Base-by-base conservation (phyloP, 30 jellyfish, hydroid and myxozoan species). In the Phacellophora camtschatica region DNA sequence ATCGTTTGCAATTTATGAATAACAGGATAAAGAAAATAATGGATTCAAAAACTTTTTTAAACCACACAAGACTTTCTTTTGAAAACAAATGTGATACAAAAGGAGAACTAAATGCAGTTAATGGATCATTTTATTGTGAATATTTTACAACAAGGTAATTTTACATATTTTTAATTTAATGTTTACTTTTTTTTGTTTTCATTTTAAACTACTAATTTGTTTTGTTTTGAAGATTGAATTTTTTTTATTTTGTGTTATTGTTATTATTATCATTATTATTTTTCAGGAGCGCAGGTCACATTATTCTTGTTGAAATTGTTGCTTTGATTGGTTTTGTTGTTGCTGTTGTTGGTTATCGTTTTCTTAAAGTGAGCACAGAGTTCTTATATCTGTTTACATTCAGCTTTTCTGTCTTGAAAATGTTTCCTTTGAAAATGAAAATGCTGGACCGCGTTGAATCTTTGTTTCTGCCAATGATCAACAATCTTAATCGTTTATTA, bases 311-410 rank as follows among this genome's bases (percentile, higher is more conserved):
- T 15, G 97, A 90, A 75, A 16, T 67, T 6, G 68, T 68, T 13
- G 97, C 97, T 1, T 25, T 76, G 15, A 53, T 57, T 41, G 96
- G 97, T 0, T 35, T 90, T 2, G 25, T 66, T 27, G 77, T 84
- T 28, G 74, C 85, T 33, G 30, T 83, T 1, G 49, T 83, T 18
- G 97, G 97, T 25, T 90, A 90, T 55, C 84, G 94, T 25, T 84
- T 76, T 37, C 50, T 90, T 20, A 81, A 90, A 89, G 97, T 90
- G 30, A 19, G 1, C 19, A 0, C 15, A 22, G 13, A 5, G 58
- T n/a, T n/a, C n/a, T n/a, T n/a, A n/a, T n/a, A n/a, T n/a, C n/a
- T n/a, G n/a, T n/a, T n/a, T n/a, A n/a, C n/a, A n/a, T n/a, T n/a
- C n/a, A n/a, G n/a, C n/a, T n/a, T n/a, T n/a, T n/a, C n/a, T n/a